Evolutionary conservation across 1,140 invertebrate genomes (phyloP), one percentile per base, ranked within the genome.

Genomic region (Drosophila miranda): DNA sequence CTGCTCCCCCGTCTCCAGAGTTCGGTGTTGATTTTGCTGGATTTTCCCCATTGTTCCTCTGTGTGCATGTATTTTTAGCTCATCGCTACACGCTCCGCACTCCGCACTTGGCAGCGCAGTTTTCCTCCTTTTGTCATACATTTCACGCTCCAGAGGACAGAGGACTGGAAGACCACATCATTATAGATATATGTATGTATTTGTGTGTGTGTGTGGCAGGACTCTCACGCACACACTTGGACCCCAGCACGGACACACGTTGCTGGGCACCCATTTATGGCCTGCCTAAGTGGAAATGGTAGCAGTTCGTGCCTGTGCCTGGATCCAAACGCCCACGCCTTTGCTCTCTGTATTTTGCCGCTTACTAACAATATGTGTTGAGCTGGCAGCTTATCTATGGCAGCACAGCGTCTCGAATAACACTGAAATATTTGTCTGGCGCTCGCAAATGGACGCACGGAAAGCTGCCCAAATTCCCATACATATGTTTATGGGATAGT

Each of bases 111-210:
- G 2, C 16, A 44, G 50, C 67, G 42, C 62, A 55, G 69, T 51
- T 74, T 74, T 66, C 58, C 62, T 75, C 75, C 74, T 79, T 80
- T 84, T 86, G 82, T 81, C 81, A 84, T 84, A 84, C 77, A 86
- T 86, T 86, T 86, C 74, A 86, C 82, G 81, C 82, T 86, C 54
- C 68, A 79, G 61, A 87, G 73, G 60, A 59, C 68, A 60, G 72
- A 69, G 57, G 72, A 69, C 60, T 75, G 64, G 68, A 67, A 81
- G 78, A 81, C 75, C 77, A 84, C 68, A 84, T 84, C 80, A 86
- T 84, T 86, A 81, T 73, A 76, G 66, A 75, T 62, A 62, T 50
- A 59, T 34, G 30, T 49, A 28, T 38, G 11, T 13, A 3, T 38
- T 0, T 13, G 30, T 34, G 11, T 38, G 34, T 13, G 11, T 38